phyloP scores from a whole-genome alignment of 2,113 vertebrate species.

The Etheostoma cragini region DNA sequence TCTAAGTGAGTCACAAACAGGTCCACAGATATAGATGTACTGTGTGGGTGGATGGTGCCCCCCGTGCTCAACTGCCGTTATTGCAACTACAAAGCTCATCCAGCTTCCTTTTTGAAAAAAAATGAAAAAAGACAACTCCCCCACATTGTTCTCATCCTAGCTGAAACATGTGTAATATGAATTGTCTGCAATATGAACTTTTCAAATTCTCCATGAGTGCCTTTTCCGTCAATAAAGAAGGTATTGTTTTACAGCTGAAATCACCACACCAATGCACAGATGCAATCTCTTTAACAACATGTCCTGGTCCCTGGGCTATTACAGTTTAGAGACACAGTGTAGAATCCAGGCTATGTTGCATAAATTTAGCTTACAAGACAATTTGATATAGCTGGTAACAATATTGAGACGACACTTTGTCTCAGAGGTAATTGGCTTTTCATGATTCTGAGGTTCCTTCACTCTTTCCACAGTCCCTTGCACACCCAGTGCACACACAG shows the following conservation, averaged over 20 bases:
- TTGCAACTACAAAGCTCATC: constrained; percentile 59
- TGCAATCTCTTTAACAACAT: constrained; percentile 17
- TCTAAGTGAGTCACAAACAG: constrained; percentile 70
- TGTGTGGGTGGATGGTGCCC: constrained; percentile 76
- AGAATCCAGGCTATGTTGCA: constrained; percentile 5
- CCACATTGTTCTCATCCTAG: constrained; percentile 39
- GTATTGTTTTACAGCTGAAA: constrained; percentile 33
- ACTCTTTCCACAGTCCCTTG: background rate
- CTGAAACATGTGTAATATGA: constrained; percentile 33
- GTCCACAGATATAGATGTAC: constrained; percentile 70
- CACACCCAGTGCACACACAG: constrained; percentile 7
- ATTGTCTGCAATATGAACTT: constrained; percentile 36
- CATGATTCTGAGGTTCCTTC: constrained; percentile 9
- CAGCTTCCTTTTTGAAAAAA: constrained; percentile 39
- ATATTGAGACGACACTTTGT: constrained; percentile 11
- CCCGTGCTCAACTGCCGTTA: constrained; percentile 68
- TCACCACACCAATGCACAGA: constrained; percentile 19
- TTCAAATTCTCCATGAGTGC: background rate
- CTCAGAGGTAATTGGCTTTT: constrained; percentile 34
- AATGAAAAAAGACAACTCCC: constrained; percentile 32
- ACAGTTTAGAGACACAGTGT: background rate
- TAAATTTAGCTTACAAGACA: background rate
- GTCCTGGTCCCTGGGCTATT: constrained; percentile 12
- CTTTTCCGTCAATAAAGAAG: constrained; percentile 26
- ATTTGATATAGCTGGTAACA: constrained; percentile 4